Evolutionary conservation across 2,113 vertebrate genomes (phyloP).

Genomic region (Triplophysa siluroides): DNA sequence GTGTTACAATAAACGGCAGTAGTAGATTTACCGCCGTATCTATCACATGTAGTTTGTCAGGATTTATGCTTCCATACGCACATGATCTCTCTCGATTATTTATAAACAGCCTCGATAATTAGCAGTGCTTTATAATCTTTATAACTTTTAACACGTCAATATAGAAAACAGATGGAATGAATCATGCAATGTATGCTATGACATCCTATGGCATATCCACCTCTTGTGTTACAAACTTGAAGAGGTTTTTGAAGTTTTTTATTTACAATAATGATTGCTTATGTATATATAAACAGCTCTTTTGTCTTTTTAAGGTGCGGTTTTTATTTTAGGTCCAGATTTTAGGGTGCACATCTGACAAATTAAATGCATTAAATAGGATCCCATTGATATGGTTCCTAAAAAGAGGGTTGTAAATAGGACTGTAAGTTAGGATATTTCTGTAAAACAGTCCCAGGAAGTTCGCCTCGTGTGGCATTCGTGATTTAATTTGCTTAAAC

Average conservation of each 20-base stretch:
- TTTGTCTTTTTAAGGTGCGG: too few species aligned
- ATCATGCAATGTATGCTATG: too few species aligned
- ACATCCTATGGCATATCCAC: neutral
- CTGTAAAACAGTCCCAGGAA: too few species aligned
- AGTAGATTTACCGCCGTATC: neutral
- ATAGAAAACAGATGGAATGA: neutral
- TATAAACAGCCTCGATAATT: neutral
- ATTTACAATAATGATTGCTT: neutral
- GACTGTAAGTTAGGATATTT: too few species aligned
- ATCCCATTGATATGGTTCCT: too few species aligned
- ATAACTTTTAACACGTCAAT: neutral
- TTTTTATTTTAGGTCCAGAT: too few species aligned
- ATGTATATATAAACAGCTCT: neutral
- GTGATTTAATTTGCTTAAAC: too few species aligned
- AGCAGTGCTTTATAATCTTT: neutral
- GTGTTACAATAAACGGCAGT: neutral
- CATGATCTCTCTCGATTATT: neutral
- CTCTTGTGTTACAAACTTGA: slow-evolving; percentile 23
- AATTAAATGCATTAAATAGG: too few species aligned
- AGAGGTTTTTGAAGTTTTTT: slow-evolving; percentile 2
- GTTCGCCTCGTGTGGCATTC: too few species aligned
- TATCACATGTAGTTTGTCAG: neutral
- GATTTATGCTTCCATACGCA: neutral
- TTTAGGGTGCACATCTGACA: too few species aligned
- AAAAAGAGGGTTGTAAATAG: too few species aligned